Conservation (phyloP, 2,888 invertebrate species). For the Eupsilia transversa region DNA sequence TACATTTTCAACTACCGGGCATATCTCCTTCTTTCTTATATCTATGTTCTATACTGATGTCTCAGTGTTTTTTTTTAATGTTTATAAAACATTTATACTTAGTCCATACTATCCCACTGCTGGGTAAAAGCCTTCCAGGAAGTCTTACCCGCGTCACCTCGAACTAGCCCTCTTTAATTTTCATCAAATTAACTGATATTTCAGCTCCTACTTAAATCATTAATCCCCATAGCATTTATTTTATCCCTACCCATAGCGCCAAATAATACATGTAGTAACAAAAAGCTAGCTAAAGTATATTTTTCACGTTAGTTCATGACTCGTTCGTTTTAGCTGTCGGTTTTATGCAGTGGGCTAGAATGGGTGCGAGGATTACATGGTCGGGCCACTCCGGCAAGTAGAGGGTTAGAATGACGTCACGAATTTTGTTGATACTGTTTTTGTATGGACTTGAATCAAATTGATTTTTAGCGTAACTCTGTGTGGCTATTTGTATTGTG, state of each 20-base stretch:
- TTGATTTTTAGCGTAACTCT: constrained; percentile 8
- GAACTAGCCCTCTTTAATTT: no score
- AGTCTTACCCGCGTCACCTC: neutral
- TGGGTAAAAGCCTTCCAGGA: neutral
- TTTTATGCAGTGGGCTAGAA: constrained; percentile 58
- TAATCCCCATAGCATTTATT: constrained; percentile 1
- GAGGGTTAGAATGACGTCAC: constrained; percentile 46
- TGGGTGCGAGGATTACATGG: constrained; percentile 58
- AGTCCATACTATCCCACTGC: neutral
- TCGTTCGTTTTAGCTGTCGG: constrained; percentile 60
- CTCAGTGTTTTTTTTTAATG: no score
- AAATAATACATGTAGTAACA: neutral
- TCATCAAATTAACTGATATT: neutral
- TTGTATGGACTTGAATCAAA: constrained; percentile 15
- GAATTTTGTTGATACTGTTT: constrained; percentile 39
- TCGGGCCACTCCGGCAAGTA: constrained; percentile 16
- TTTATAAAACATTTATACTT: no score
- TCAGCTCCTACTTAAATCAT: neutral
- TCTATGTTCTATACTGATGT: no score
- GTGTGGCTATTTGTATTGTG: neutral
- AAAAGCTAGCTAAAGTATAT: constrained; percentile 26
- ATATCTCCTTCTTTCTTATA: no score
- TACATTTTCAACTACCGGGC: no score
- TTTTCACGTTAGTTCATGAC: constrained; percentile 51
- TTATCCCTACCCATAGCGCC: neutral